Evolutionary conservation across 30 jellyfish, hydroid and myxozoan genomes (phyloP).

Genomic region (Aurelia sp.): DNA sequence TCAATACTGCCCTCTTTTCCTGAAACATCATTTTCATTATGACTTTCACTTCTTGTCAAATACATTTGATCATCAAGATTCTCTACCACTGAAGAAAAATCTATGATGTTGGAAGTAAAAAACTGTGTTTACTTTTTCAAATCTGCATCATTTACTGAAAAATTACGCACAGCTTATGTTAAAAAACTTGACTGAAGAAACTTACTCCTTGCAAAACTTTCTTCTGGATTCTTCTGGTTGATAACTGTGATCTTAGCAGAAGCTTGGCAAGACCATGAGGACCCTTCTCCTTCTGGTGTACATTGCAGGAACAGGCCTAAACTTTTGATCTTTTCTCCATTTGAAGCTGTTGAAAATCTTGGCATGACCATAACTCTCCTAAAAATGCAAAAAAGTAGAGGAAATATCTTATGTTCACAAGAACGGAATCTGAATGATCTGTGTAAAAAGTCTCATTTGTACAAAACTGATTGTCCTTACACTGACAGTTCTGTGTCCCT

Average conservation of each 20-base stretch:
- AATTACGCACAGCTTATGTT: too few relatives aligned
- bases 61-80: too few relatives aligned
- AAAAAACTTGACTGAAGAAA: background rate
- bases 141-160: background rate
- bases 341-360: conserved; percentile 68
- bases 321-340: conserved; percentile 78
- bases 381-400: background rate
- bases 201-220: conserved; percentile 88
- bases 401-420: background rate
- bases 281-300: conserved; percentile 90
- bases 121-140: background rate
- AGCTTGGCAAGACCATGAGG: conserved; percentile 99
- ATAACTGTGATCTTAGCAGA: conserved; percentile 84
- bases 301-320: conserved; percentile 95
- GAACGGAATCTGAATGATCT: background rate
- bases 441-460: too few relatives aligned
- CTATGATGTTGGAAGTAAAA: background rate
- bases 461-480: too few relatives aligned
- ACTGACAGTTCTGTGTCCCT: too few relatives aligned
- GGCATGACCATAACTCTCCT: conserved; percentile 99
- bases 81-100: too few relatives aligned
- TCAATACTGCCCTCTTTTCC: too few relatives aligned
- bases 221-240: conserved; percentile 79
- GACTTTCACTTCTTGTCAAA: too few relatives aligned
- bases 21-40: too few relatives aligned